phyloP scores from a whole-genome alignment of 2,888 invertebrate species.

The Eilema caniola region DNA sequence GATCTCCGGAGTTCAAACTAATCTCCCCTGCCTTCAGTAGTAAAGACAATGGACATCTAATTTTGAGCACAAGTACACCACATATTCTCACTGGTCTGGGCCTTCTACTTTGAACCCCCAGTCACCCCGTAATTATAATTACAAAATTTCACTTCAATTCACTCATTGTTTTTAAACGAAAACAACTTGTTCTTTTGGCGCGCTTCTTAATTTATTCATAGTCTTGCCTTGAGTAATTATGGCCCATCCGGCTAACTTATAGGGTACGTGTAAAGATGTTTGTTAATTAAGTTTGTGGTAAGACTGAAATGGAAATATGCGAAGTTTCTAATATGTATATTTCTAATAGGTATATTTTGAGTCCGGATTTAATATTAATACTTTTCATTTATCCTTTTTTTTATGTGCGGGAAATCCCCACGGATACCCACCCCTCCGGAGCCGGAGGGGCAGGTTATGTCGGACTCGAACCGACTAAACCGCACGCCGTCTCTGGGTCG shows the following conservation, averaged over 20 bases:
- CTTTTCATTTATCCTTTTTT: too few relatives aligned
- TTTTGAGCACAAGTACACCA: neutral
- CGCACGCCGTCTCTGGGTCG: too few relatives aligned
- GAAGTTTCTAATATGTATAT: neutral
- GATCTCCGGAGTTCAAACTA: too few relatives aligned
- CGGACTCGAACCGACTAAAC: too few relatives aligned
- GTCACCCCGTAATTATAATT: neutral
- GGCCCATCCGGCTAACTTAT: slow-evolving; percentile 15
- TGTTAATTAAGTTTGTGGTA: slow-evolving; percentile 14
- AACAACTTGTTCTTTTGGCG: slow-evolving; percentile 11
- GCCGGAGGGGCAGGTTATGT: too few relatives aligned
- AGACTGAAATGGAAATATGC: neutral
- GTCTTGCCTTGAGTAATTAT: slow-evolving; percentile 18
- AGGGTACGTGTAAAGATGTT: slow-evolving; percentile 8
- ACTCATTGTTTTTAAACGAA: slow-evolving; percentile 9
- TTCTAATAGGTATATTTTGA: neutral
- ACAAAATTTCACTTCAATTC: neutral
- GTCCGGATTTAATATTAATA: neutral
- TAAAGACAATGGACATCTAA: neutral
- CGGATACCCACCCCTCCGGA: too few relatives aligned
- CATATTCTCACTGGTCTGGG: neutral
- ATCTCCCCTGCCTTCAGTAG: neutral
- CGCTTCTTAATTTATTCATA: slow-evolving; percentile 17
- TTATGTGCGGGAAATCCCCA: too few relatives aligned
- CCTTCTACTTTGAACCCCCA: neutral